Conservation (phyloP, 2,888 invertebrate genomes). For the Sipunculus nudus region DNA sequence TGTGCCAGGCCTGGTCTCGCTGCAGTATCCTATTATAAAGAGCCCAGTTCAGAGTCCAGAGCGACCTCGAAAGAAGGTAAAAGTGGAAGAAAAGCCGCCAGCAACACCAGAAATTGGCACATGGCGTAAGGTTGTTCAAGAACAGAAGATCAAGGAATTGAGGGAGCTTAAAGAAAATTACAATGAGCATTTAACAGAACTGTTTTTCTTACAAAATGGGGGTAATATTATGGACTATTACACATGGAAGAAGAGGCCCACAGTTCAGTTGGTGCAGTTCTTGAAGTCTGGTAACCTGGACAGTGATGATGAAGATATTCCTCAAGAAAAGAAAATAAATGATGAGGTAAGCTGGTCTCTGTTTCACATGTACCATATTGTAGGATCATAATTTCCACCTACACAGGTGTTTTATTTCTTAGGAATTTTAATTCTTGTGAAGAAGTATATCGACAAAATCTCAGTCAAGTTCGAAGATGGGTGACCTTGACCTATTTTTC, state of each 20-base stretch:
- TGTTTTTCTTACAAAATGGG: constrained; percentile 86
- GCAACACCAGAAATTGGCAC: constrained; percentile 50
- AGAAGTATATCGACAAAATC: no score
- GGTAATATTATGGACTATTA: constrained; percentile 90
- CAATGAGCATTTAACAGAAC: constrained; percentile 73
- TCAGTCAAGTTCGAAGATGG: no score
- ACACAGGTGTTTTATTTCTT: no score
- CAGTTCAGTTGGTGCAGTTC: constrained; percentile 78
- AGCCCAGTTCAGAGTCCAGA: constrained; percentile 26
- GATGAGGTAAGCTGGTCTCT: constrained; percentile 31
- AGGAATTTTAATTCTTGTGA: no score
- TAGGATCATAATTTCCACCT: no score
- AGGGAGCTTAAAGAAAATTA: constrained; percentile 60
- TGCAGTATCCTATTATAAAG: no score
- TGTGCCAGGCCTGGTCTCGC: no score
- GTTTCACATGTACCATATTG: neutral
- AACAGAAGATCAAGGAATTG: constrained; percentile 48
- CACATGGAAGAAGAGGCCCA: constrained; percentile 82
- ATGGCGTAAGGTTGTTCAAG: constrained; percentile 53
- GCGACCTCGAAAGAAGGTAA: constrained; percentile 47
- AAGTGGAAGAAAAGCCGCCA: constrained; percentile 58
- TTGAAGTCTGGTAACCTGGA: constrained; percentile 79
- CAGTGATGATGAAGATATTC: constrained; percentile 70
- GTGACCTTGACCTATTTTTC: no score
- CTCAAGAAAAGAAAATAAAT: constrained; percentile 30